phyloP scores from a whole-genome alignment of 2,888 invertebrate genomes.

The Drosophila demipolita region DNA sequence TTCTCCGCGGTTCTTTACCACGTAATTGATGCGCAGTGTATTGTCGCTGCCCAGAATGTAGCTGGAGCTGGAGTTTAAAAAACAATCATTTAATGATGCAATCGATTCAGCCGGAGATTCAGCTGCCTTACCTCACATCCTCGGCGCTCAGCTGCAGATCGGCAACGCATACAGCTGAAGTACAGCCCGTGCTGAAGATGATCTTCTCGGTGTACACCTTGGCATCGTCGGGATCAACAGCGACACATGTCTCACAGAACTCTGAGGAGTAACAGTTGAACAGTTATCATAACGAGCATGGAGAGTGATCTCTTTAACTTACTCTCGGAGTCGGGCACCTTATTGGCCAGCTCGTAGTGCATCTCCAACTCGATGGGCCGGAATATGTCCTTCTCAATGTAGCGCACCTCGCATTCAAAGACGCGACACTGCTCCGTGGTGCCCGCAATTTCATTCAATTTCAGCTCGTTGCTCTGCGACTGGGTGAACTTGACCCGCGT shows the following conservation, averaged over 20 bases:
- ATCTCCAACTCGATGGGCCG: conserved; percentile 84
- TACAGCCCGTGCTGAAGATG: conserved; percentile 84
- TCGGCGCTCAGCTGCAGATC: conserved; percentile 81
- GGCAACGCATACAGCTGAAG: conserved; percentile 83
- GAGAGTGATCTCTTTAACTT: conserved; percentile 8
- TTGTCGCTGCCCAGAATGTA: conserved; percentile 83
- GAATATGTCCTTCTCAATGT: conserved; percentile 84
- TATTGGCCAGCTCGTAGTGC: conserved; percentile 82
- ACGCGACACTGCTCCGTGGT: conserved; percentile 76
- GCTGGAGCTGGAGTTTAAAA: conserved; percentile 64
- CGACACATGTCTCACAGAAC: conserved; percentile 84
- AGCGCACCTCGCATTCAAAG: conserved; percentile 81
- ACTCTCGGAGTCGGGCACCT: conserved; percentile 82
- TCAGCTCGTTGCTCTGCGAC: conserved; percentile 74
- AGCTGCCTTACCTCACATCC: conserved; percentile 70
- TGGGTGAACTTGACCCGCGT: conserved; percentile 81
- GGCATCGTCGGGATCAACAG: conserved; percentile 84
- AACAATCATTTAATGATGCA: not conserved
- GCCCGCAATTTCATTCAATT: conserved; percentile 77
- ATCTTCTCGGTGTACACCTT: conserved; percentile 82
- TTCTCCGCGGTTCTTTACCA: conserved; percentile 85
- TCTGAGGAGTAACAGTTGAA: conserved; percentile 47
- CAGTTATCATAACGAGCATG: not conserved
- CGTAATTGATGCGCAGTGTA: conserved; percentile 81
- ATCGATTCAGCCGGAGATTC: not conserved